These are phyloP conservation scores for Catocala sponsa DNA, from an alignment of 2,888 invertebrate species.

Conservation along the genomic window DNA sequence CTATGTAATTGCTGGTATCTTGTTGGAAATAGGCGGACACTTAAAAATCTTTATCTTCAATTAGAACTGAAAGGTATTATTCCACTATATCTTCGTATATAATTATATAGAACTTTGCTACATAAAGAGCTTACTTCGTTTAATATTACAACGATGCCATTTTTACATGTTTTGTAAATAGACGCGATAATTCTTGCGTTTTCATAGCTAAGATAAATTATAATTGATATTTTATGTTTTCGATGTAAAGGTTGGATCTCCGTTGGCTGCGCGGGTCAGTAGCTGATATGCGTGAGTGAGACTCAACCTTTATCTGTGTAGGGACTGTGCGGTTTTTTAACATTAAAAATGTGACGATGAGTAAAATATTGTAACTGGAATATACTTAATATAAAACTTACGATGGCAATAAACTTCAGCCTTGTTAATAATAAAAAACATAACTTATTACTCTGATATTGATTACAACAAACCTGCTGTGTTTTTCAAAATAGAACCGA, in stretches of 20 bases:
- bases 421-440: too few species aligned
- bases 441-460: too few species aligned
- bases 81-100: conserved; percentile 19
- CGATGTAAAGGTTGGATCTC: conserved; percentile 6
- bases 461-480: too few species aligned
- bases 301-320: neutral
- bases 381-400: too few species aligned
- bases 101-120: conserved; percentile 40
- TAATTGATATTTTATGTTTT: conserved; percentile 28
- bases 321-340: conserved; percentile 26
- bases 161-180: conserved; percentile 35
- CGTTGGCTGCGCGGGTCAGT: too few species aligned
- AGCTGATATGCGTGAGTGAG: too few species aligned
- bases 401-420: too few species aligned
- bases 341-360: too few species aligned
- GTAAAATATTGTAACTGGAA: too few species aligned
- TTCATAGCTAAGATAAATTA: conserved; percentile 19
- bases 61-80: conserved; percentile 23
- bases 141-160: conserved; percentile 46
- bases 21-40: neutral
- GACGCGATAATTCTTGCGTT: conserved; percentile 18
- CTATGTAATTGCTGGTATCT: too few species aligned
- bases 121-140: conserved; percentile 52
- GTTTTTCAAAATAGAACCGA: too few species aligned
- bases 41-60: too few species aligned